A percentile compares a stretch with the other conserved stretches of the same genome.
Conservation (phyloP, 2,797 vertebrate species). For the Enteromius thamalakanensis region DNA sequence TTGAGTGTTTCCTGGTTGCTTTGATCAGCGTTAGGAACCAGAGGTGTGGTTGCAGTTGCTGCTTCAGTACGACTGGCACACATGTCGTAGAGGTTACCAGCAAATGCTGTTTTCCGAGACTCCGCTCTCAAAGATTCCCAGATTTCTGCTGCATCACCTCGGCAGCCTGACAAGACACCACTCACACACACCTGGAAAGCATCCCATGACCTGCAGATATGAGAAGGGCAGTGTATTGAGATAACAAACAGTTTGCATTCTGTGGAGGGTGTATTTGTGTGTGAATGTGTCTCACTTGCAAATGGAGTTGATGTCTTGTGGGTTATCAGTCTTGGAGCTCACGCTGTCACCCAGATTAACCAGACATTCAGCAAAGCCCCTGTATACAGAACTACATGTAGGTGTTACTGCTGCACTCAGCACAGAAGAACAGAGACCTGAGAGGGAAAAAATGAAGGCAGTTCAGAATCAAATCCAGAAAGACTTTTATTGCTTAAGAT, state of each 20-base stretch:
- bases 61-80: slow-evolving; percentile 79
- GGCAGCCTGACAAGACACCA: slow-evolving; percentile 82
- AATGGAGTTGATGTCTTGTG: slow-evolving; percentile 85
- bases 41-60: slow-evolving; percentile 68
- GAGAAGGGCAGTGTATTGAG: neutral
- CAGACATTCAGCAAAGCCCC: slow-evolving; percentile 91
- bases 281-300: slow-evolving; percentile 81
- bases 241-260: neutral
- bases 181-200: slow-evolving; percentile 88
- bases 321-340: slow-evolving; percentile 76
- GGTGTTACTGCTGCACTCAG: slow-evolving; percentile 69
- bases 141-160: slow-evolving; percentile 84
- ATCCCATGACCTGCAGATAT: slow-evolving; percentile 86
- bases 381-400: slow-evolving; percentile 89
- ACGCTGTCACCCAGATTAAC: slow-evolving; percentile 90
- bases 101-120: slow-evolving; percentile 86
- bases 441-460: neutral
- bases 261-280: neutral
- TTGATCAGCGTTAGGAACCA: slow-evolving; percentile 71
- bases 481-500: neutral
- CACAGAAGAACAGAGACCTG: slow-evolving; percentile 67
- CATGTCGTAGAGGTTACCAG: slow-evolving; percentile 89
- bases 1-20: slow-evolving; percentile 89
- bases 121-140: slow-evolving; percentile 92
- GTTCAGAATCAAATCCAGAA: neutral